Evolutionary conservation across 1,140 invertebrate species (phyloP).

Genomic region (Myzus persicae): DNA sequence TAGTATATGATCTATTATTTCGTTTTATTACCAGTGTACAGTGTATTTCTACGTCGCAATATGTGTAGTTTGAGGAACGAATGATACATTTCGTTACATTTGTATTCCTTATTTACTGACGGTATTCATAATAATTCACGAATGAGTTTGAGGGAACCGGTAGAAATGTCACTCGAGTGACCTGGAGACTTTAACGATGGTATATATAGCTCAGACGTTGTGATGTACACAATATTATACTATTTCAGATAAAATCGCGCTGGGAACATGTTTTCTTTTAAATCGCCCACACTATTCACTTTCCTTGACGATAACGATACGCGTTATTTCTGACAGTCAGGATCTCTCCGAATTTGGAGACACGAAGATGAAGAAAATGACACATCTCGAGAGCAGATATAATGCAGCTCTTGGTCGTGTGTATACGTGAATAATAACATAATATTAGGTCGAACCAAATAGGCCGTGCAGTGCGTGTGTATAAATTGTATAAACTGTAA

Average conservation of each 20-base stretch:
- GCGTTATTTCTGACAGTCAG: not conserved
- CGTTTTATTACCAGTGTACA: not conserved
- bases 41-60: not conserved
- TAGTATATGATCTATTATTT: not conserved
- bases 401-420: not conserved
- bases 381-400: constrained; percentile 33
- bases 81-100: not conserved
- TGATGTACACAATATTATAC: not conserved
- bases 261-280: not conserved
- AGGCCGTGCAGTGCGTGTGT: constrained; percentile 28
- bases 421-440: not conserved
- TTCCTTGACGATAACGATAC: not conserved
- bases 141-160: not conserved
- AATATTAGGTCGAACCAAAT: constrained; percentile 29
- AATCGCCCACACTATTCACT: constrained; percentile 19
- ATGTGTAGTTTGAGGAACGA: not conserved
- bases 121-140: not conserved
- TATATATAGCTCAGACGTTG: not conserved
- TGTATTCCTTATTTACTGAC: not conserved
- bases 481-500: not conserved
- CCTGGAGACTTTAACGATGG: constrained; percentile 49
- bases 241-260: not conserved
- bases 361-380: constrained; percentile 2
- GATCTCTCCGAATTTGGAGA: constrained; percentile 36
- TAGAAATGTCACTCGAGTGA: not conserved